Evolutionary conservation across 2,888 invertebrate species (phyloP).

Genomic region (Idaea aversata): DNA sequence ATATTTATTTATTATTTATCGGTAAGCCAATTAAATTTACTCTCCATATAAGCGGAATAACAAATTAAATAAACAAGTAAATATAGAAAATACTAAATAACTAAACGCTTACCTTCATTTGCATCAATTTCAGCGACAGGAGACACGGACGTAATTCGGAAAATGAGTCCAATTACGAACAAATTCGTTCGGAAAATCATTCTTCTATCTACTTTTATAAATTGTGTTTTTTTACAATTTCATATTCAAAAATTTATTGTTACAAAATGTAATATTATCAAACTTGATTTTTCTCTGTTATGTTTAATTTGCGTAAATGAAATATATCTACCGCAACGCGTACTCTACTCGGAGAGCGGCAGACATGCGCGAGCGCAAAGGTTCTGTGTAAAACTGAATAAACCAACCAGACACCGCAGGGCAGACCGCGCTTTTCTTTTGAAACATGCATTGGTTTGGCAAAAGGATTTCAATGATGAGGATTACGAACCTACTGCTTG

Average conservation of each 20-base stretch:
- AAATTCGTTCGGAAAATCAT: constrained; percentile 54
- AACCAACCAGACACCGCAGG: constrained; percentile 5
- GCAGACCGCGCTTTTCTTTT: constrained; percentile 1
- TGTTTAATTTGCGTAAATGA: not conserved
- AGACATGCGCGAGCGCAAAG: not conserved
- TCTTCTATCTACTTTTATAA: constrained; percentile 17
- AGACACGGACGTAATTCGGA: constrained; percentile 59
- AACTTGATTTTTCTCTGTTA: not conserved
- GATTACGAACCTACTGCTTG: not conserved
- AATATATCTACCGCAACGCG: constrained; percentile 2
- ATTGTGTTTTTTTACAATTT: not conserved
- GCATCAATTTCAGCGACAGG: constrained; percentile 63
- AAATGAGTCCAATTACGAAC: constrained; percentile 60
- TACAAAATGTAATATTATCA: constrained; percentile 1
- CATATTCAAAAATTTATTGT: constrained; percentile 6
- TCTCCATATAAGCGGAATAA: too few species aligned
- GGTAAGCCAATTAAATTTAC: too few species aligned
- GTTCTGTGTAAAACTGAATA: constrained; percentile 5
- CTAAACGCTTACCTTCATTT: constrained; percentile 58
- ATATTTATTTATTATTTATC: too few species aligned
- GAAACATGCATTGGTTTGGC: not conserved
- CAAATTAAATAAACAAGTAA: not conserved
- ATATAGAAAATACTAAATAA: not conserved
- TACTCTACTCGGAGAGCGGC: not conserved
- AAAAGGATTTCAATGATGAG: not conserved